Evolutionary conservation across 1,140 invertebrate genomes (phyloP), one percentile per base, ranked within the genome.

Genomic region (Brachionus calyciflorus): DNA sequence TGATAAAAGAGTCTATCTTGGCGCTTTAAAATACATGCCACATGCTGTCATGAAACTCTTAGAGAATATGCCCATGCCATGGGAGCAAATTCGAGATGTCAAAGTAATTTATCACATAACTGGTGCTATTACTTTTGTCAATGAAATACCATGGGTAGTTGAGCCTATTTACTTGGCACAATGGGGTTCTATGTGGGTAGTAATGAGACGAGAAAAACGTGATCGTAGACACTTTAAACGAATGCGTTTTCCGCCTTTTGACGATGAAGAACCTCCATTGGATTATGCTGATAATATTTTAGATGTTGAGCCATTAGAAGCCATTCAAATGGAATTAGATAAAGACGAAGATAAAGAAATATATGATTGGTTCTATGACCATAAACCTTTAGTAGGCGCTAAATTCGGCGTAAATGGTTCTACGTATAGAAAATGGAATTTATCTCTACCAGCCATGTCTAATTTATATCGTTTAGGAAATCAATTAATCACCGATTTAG

Each of bases 111-210:
- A 98, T 84, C 96, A 98, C 81, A 97, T 98, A 49, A 98, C 95
- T 12, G 95, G 97, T 78, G 97, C 97, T n/a, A 99, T 99, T 69
- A 98, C 97, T 28, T 99, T 99, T 87, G 95, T 99, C 7, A 99
- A 99, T 88, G 96, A 99, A 88, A 98, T 99, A 81, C 97, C 97
- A 26, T 98, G 95, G 94, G 94, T 99, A 26, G 93, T 99, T 82
- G 97, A 99, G 83, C 97, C 97, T 3, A 91, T 98, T 1, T 99
- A 98, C 82, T 96, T 99, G 80, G 96, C 96, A 12, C 97, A 99
- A 85, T 99, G 97, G 97, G 96, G 94, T 55, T 96, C 96, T 4
- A 99, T 99, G 96, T 99, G 97, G 97, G 98, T 99, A 79, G 99
- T 99, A 94, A 99, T 99, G 96, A 88, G 97, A 80, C 88, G 97